Evolutionary conservation across 2,888 invertebrate genomes (phyloP).

Genomic region (Hofmannophila pseudospretella): DNA sequence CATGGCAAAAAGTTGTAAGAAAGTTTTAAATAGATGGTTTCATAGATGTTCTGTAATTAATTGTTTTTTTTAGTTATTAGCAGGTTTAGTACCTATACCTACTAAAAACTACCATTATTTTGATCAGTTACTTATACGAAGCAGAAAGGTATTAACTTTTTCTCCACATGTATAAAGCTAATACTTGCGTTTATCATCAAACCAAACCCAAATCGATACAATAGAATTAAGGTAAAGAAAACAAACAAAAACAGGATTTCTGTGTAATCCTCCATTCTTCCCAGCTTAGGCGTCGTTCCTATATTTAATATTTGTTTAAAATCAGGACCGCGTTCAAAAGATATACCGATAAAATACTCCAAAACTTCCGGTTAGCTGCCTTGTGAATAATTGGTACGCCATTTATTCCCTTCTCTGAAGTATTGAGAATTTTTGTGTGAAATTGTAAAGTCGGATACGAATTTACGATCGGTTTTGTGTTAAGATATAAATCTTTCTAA

Average conservation of each 20-base stretch:
- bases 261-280: constrained; percentile 66
- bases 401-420: constrained; percentile 63
- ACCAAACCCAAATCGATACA: constrained; percentile 34
- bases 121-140: no score
- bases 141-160: no score
- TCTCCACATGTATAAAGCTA: no score
- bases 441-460: constrained; percentile 56
- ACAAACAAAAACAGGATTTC: constrained; percentile 77
- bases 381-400: constrained; percentile 63
- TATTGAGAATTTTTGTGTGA: constrained; percentile 42
- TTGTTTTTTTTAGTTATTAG: no score
- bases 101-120: no score
- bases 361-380: constrained; percentile 68
- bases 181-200: constrained; percentile 26
- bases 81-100: no score
- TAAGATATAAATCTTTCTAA: constrained; percentile 64
- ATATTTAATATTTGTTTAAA: constrained; percentile 69
- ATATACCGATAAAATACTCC: constrained; percentile 58
- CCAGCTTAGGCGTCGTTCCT: constrained; percentile 52
- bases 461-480: constrained; percentile 61
- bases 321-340: constrained; percentile 50
- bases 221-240: constrained; percentile 66
- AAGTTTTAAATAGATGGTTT: no score
- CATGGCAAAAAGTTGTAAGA: no score
- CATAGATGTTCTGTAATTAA: no score